These are phyloP conservation scores for Herminia tarsipennalis DNA, from an alignment of 2,888 invertebrate species.

Conservation along the genomic window DNA sequence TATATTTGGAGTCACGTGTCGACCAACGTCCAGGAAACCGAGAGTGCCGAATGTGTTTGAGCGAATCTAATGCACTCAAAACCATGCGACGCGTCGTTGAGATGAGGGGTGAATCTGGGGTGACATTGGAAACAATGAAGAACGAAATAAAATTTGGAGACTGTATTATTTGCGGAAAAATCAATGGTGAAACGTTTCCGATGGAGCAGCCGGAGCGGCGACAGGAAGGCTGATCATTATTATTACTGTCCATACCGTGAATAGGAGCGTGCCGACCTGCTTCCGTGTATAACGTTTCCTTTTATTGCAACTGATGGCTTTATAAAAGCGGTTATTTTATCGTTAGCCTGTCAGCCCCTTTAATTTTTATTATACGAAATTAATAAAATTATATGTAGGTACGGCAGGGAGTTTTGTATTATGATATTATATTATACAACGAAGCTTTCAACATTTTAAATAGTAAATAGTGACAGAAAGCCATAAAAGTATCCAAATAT, in stretches of 20 bases:
- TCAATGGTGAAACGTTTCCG: slow-evolving; percentile 81
- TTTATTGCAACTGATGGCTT: slow-evolving; percentile 67
- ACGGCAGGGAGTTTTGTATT: no score
- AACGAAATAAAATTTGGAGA: slow-evolving; percentile 59
- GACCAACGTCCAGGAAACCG: slow-evolving; percentile 78
- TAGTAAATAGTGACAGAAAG: no score
- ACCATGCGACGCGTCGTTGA: slow-evolving; percentile 74
- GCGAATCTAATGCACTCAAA: slow-evolving; percentile 83
- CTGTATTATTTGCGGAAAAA: slow-evolving; percentile 83
- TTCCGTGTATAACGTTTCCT: slow-evolving; percentile 66
- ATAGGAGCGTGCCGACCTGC: slow-evolving; percentile 66
- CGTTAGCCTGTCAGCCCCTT: slow-evolving; percentile 58
- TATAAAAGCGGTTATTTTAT: slow-evolving; percentile 76
- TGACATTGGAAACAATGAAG: slow-evolving; percentile 55
- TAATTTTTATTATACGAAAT: slow-evolving; percentile 50
- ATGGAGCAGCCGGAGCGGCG: slow-evolving; percentile 62
- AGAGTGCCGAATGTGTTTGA: slow-evolving; percentile 72
- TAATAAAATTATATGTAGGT: slow-evolving; percentile 27
- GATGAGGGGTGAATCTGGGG: slow-evolving; percentile 50
- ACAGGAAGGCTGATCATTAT: slow-evolving; percentile 79
- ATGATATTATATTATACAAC: no score
- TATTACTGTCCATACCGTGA: slow-evolving; percentile 71
- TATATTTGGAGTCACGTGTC: slow-evolving; percentile 82
- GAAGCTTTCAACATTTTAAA: no score
- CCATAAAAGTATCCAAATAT: no score